Evolutionary conservation across 2,888 invertebrate species (phyloP).

Genomic region (Dryocosmus kuriphilus): DNA sequence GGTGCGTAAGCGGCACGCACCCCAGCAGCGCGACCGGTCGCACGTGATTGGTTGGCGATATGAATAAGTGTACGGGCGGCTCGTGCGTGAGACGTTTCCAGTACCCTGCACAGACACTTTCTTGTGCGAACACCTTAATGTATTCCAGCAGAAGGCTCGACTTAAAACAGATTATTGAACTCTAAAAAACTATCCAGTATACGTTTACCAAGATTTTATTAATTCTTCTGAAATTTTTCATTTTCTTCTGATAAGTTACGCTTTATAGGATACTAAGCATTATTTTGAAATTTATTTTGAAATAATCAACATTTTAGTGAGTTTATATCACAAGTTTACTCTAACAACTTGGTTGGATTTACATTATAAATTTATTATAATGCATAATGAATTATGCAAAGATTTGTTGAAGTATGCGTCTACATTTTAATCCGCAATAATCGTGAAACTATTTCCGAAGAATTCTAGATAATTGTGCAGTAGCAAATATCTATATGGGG

Average conservation of each 20-base stretch:
- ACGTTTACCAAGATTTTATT: background rate
- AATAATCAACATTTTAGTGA: too few relatives aligned
- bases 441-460: background rate
- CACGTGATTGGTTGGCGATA: too few relatives aligned
- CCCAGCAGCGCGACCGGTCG: too few relatives aligned
- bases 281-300: too few relatives aligned
- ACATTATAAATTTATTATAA: background rate
- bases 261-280: too few relatives aligned
- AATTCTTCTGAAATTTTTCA: too few relatives aligned
- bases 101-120: too few relatives aligned
- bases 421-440: background rate
- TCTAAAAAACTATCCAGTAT: background rate
- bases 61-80: too few relatives aligned
- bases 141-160: background rate
- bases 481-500: constrained; percentile 1
- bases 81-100: too few relatives aligned
- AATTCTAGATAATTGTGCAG: constrained; percentile 17
- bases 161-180: background rate
- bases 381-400: background rate
- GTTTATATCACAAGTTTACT: background rate
- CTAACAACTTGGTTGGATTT: background rate
- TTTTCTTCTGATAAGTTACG: too few relatives aligned
- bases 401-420: constrained; percentile 23
- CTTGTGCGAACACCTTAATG: too few relatives aligned
- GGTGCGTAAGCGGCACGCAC: too few relatives aligned